Conservation (phyloP, 1,140 invertebrate species). For the Hormaphis cornu region DNA sequence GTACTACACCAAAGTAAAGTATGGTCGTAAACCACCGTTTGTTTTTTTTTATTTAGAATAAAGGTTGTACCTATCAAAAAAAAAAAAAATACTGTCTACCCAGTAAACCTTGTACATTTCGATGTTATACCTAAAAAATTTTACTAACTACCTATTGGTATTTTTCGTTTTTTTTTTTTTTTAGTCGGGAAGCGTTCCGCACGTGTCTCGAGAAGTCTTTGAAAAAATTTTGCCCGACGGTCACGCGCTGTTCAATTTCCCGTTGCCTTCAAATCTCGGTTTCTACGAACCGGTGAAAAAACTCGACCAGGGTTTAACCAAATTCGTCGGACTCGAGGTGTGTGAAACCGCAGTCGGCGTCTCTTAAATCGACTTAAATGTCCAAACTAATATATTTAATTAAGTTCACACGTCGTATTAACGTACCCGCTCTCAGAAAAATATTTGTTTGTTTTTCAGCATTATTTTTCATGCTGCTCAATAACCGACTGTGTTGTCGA, state of each 20-base stretch:
- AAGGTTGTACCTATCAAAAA: too few species aligned
- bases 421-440: too few species aligned
- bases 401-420: too few species aligned
- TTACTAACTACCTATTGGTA: neutral
- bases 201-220: constrained; percentile 55
- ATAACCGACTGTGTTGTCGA: constrained; percentile 55
- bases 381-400: too few species aligned
- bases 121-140: neutral
- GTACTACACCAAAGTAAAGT: too few species aligned
- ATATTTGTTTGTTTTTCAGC: constrained; percentile 41
- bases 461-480: constrained; percentile 51
- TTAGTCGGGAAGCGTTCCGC: constrained; percentile 54
- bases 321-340: constrained; percentile 52
- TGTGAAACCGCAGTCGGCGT: too few species aligned
- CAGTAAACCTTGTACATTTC: too few species aligned
- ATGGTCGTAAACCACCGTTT: too few species aligned
- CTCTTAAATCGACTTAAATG: too few species aligned
- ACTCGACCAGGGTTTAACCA: constrained; percentile 45
- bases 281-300: constrained; percentile 48
- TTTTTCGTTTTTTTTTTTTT: constrained; percentile 35
- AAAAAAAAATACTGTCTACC: too few species aligned
- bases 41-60: too few species aligned
- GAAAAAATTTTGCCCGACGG: constrained; percentile 46
- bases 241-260: constrained; percentile 49
- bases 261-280: constrained; percentile 48